A percentile compares a stretch with the other conserved stretches of the same genome.
These are phyloP conservation scores for Scaptodrosophila lebanonensis DNA, from an alignment of 1,140 invertebrate species.

Conservation along the genomic window DNA sequence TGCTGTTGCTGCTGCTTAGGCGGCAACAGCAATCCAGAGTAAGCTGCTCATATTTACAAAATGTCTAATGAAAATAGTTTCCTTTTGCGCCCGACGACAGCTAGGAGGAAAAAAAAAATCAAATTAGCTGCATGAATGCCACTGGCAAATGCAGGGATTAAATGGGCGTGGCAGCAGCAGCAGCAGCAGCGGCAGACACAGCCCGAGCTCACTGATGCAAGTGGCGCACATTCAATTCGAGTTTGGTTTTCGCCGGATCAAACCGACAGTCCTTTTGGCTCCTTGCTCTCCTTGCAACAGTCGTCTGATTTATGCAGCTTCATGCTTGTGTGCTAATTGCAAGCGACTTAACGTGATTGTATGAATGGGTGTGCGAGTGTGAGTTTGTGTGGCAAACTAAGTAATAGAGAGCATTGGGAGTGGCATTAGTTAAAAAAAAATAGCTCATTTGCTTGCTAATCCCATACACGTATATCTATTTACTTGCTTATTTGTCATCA, in stretches of 20 bases:
- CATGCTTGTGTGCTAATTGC: slow-evolving; percentile 67
- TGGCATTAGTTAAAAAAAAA: too few species aligned
- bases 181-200: slow-evolving; percentile 3
- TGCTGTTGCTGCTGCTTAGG: slow-evolving; percentile 46
- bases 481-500: slow-evolving; percentile 51
- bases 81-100: slow-evolving; percentile 8
- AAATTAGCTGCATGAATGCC: slow-evolving; percentile 71
- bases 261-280: background rate
- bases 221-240: slow-evolving; percentile 16
- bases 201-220: slow-evolving; percentile 9
- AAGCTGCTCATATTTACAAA: slow-evolving; percentile 72
- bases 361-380: too few species aligned
- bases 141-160: slow-evolving; percentile 61
- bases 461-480: slow-evolving; percentile 52
- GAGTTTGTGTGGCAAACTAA: too few species aligned
- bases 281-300: background rate
- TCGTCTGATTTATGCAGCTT: slow-evolving; percentile 53
- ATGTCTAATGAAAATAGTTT: slow-evolving; percentile 74
- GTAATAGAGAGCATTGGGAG: too few species aligned
- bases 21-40: slow-evolving; percentile 33
- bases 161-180: slow-evolving; percentile 24
- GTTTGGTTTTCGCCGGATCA: slow-evolving; percentile 3
- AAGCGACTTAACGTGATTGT: background rate
- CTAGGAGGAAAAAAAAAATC: slow-evolving; percentile 41
- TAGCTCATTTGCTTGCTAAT: too few species aligned